Conservation (phyloP, 2,797 vertebrate species). For the Pelochelys cantorii region DNA sequence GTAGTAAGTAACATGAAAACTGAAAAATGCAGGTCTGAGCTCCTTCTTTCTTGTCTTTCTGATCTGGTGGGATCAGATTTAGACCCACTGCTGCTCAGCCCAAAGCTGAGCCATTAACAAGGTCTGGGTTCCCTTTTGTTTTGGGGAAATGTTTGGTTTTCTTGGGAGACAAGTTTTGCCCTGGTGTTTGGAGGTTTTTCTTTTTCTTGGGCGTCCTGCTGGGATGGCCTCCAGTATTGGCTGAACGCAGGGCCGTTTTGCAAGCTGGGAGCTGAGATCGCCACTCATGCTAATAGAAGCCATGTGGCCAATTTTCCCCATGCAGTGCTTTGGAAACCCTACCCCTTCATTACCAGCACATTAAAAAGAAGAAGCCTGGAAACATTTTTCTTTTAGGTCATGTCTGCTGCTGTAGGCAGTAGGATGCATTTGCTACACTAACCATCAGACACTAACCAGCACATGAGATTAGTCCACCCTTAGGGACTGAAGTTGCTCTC, state of each 20-base stretch:
- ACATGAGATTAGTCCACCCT: neutral
- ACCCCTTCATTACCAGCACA: neutral
- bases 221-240: neutral
- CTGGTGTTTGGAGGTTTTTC: neutral
- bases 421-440: neutral
- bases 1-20: neutral
- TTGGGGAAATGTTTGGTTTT: neutral
- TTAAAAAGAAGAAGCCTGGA: neutral
- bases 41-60: accelerated
- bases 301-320: neutral
- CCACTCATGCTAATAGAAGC: accelerated
- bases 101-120: neutral
- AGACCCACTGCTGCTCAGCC: neutral
- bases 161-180: neutral
- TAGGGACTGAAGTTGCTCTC: neutral
- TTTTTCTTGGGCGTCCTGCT: neutral
- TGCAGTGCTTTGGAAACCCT: neutral
- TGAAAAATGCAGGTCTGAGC: neutral
- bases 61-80: neutral
- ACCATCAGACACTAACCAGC: neutral
- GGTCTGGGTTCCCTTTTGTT: neutral
- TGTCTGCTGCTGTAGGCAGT: too few relatives aligned
- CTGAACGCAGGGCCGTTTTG: neutral
- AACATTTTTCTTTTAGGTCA: neutral
- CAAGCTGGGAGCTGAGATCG: neutral